Evolutionary conservation across 2,797 vertebrate genomes (phyloP).

Genomic region (Lacerta viridis): DNA sequence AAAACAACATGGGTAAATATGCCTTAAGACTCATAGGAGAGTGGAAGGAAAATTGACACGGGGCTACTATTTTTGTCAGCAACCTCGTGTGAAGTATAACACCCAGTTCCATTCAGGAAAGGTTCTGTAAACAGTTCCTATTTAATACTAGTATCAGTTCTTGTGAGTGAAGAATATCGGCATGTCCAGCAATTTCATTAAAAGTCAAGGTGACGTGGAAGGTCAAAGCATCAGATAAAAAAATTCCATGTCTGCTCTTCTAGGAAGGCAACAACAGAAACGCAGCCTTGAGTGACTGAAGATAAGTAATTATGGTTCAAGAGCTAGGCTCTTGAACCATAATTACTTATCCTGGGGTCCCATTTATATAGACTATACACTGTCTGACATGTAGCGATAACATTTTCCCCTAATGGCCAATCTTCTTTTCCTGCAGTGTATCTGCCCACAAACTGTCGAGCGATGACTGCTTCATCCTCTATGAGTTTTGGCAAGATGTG

Average conservation of each 20-base stretch:
- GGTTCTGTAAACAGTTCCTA: background rate
- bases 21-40: background rate
- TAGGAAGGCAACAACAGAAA: background rate
- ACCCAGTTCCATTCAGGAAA: background rate
- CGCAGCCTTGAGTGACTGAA: conserved; percentile 10
- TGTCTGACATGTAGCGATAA: background rate
- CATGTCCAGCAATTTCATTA: background rate
- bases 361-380: background rate
- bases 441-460: conserved; percentile 89
- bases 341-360: accelerated
- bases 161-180: background rate
- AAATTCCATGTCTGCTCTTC: background rate
- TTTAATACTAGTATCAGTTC: background rate
- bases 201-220: background rate
- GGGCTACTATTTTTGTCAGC: background rate
- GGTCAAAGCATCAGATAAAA: accelerated
- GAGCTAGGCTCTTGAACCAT: background rate
- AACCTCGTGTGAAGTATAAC: background rate
- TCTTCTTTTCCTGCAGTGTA: conserved; percentile 82
- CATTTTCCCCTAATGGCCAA: conserved; percentile 4
- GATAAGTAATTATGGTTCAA: accelerated
- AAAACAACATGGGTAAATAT: background rate
- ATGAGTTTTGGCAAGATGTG: conserved; percentile 84
- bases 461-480: conserved; percentile 78
- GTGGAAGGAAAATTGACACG: background rate